phyloP scores from a whole-genome alignment of 1,140 invertebrate species.

The Andrena cerasifolii region DNA sequence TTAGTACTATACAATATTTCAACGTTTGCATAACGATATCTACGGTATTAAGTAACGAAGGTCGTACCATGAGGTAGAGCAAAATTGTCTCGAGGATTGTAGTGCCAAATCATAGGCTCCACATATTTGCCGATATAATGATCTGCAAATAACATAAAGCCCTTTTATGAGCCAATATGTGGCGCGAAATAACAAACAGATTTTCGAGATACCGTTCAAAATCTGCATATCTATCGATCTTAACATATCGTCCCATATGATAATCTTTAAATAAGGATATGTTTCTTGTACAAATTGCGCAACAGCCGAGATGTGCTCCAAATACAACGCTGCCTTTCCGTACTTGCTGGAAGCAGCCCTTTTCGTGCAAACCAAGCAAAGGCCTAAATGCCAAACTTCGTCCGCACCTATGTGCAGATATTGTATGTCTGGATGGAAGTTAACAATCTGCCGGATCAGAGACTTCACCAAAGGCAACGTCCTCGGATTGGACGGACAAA shows the following conservation, averaged over 20 bases:
- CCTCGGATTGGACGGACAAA: conserved; percentile 89
- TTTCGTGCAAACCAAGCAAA: conserved; percentile 88
- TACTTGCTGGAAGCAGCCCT: conserved; percentile 82
- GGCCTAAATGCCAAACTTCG: conserved; percentile 92
- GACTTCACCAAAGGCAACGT: conserved; percentile 84
- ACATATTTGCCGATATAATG: conserved; percentile 89
- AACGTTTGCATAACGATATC: conserved; percentile 9
- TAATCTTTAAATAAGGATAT: conserved; percentile 86
- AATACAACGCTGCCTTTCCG: conserved; percentile 84
- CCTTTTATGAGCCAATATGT: conserved; percentile 32
- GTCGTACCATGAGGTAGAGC: conserved; percentile 77
- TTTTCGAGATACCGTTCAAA: conserved; percentile 82
- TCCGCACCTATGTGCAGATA: conserved; percentile 92
- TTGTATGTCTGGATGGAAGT: conserved; percentile 85
- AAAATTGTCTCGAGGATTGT: conserved; percentile 82
- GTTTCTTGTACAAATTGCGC: conserved; percentile 85
- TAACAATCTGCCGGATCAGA: conserved; percentile 84
- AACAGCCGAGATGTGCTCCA: conserved; percentile 87
- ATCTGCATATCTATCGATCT: conserved; percentile 87
- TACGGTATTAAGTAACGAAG: conserved; percentile 1
- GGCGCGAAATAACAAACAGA: conserved; percentile 28
- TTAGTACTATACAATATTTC: conserved; percentile 16
- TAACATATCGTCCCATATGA: conserved; percentile 99
- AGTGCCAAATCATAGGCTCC: conserved; percentile 94
- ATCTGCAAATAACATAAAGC: conserved; percentile 78